Conservation (phyloP, 2,888 invertebrate species). For the Hyppa rectilinea region DNA sequence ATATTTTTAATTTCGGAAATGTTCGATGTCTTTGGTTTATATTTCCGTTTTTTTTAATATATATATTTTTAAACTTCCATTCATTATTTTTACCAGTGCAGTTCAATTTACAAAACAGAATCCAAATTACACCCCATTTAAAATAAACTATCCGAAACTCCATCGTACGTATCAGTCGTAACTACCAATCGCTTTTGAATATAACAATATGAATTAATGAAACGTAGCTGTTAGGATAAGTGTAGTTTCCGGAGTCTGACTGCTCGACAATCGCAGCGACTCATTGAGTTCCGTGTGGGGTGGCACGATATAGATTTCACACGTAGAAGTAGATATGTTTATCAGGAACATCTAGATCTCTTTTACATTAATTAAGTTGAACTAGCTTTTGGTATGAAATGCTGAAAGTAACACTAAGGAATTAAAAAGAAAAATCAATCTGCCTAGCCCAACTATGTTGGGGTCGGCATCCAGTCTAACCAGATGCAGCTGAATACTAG, state of each 20-base stretch:
- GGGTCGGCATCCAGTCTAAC: too few species aligned
- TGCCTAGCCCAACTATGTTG: too few species aligned
- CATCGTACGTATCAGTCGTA: neutral
- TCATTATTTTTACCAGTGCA: too few species aligned
- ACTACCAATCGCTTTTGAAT: constrained; percentile 17
- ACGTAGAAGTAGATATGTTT: constrained; percentile 10
- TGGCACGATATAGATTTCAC: constrained; percentile 43
- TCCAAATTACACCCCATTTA: neutral
- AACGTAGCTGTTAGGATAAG: constrained; percentile 60
- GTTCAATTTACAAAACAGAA: neutral
- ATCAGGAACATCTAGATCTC: constrained; percentile 4
- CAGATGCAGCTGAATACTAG: too few species aligned
- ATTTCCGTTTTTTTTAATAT: too few species aligned
- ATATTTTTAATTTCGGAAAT: too few species aligned
- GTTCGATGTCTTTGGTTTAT: too few species aligned
- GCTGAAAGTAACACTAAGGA: too few species aligned
- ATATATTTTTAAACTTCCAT: too few species aligned
- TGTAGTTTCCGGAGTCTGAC: constrained; percentile 66
- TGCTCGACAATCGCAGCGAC: constrained; percentile 45
- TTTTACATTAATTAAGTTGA: constrained; percentile 9
- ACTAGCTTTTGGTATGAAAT: neutral
- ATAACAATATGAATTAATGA: constrained; percentile 53
- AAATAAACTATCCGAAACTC: constrained; percentile 2
- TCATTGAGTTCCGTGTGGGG: constrained; percentile 40
- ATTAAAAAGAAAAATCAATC: too few species aligned